Percentiles rank a stretch among this genome's conserved stretches.
phyloP scores from a whole-genome alignment of 2,797 vertebrate species.

The Pangasius macronema region DNA sequence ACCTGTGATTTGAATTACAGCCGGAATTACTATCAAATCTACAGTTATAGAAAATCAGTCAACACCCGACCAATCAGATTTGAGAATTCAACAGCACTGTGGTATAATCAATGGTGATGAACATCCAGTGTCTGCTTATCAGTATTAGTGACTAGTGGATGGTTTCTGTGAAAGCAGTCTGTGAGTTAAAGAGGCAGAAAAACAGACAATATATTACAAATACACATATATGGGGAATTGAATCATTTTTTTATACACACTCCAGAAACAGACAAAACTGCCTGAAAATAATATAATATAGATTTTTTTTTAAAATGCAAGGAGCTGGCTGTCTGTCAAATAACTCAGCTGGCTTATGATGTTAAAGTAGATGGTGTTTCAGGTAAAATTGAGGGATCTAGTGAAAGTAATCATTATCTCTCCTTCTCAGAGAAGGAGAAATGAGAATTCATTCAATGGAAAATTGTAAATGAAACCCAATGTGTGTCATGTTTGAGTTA shows the following conservation, averaged over 20 bases:
- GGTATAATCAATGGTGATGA: not conserved
- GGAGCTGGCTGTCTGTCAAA: not conserved
- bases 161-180: not conserved
- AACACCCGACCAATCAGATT: not conserved
- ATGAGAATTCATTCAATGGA: constrained; percentile 7
- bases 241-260: not conserved
- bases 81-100: not conserved
- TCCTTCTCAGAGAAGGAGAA: not conserved
- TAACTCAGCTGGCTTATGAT: constrained; percentile 16
- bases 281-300: not conserved
- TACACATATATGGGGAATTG: not conserved
- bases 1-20: not conserved
- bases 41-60: too few relatives aligned
- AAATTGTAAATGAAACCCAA: constrained; percentile 19
- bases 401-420: constrained; percentile 6
- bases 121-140: not conserved
- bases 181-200: not conserved
- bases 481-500: not conserved
- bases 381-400: constrained; percentile 21
- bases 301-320: constrained; percentile 7
- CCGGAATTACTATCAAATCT: not conserved
- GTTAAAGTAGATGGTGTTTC: constrained; percentile 19
- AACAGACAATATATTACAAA: not conserved
- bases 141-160: not conserved
- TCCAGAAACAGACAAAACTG: not conserved